phyloP scores from a whole-genome alignment of 2,888 invertebrate genomes.

The Eupithecia abbreviata region DNA sequence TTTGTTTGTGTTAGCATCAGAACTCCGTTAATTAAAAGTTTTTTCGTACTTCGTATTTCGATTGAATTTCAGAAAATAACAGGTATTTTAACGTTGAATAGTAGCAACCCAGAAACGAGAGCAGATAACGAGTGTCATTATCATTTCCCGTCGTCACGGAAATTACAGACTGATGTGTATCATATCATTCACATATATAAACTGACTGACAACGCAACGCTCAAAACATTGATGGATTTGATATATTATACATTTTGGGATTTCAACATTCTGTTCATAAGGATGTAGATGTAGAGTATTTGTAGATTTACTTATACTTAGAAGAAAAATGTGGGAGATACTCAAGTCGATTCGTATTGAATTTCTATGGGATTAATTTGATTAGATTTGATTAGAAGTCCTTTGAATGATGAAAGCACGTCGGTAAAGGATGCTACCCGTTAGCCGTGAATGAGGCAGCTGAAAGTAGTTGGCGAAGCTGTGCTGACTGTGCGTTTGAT shows the following conservation, averaged over 20 bases:
- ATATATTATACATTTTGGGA: too few species aligned
- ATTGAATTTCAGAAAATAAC: background rate
- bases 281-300: background rate
- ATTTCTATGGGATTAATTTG: background rate
- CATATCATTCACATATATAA: background rate
- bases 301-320: background rate
- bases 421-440: conserved; percentile 7
- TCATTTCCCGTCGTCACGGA: background rate
- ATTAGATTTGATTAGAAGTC: background rate
- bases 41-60: conserved; percentile 2
- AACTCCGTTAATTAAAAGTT: conserved; percentile 15
- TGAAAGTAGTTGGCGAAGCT: conserved; percentile 20
- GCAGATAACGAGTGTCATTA: background rate
- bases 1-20: conserved; percentile 5
- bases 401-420: conserved; percentile 27
- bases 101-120: background rate
- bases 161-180: background rate
- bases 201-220: background rate
- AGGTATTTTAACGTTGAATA: background rate
- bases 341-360: background rate
- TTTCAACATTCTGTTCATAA: too few species aligned
- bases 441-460: conserved; percentile 23
- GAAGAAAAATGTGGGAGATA: background rate
- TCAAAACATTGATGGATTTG: background rate
- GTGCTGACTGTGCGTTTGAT: conserved; percentile 73